Evolutionary conservation across 1,140 invertebrate genomes (phyloP), one percentile per base, ranked within the genome.

Genomic region (Nephotettix cincticeps): DNA sequence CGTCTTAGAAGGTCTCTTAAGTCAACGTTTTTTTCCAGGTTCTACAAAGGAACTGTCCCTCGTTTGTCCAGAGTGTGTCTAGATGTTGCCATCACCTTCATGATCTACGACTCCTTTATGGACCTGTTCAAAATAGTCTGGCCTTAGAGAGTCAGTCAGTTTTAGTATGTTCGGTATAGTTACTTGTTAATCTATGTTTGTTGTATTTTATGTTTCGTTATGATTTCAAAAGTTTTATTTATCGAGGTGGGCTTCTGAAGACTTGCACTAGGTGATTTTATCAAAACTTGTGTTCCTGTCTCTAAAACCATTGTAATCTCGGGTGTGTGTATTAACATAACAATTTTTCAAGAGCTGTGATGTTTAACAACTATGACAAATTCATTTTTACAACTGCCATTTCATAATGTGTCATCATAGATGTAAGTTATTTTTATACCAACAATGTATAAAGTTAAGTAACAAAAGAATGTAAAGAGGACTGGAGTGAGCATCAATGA

Each of bases 41-140:
- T 99, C 85, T 99, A 99, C 86, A 99, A 99, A 83, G 98, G 98
- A 75, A 99, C 97, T 0, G 89, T 99, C 54, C 97, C 98, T 13
- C 87, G 97, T 75, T 84, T 99, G 76, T 90, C 94, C 78, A 87
- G 97, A 77, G 97, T 99, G 13, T 98, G 96, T 76, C 83, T 99
- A 69, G 97, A 99, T 83, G 97, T 99, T n/a, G 96, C 92, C 21
- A 99, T 99, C 71, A 99, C 97, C 30, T 99, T 95, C 84, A 98
- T 95, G 91, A 98, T 96, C 78, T 97, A 95, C 80, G 97, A 96
- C 83, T 95, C 93, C 29, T 94, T 96, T 75, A 95, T 96, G 92
- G 94, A 96, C 70, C 80, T 92, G 1, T 97, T 98, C 78, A 96
- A 96, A 79, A 73, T 68, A 64, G 43, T 73, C n/a, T 73, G 68